A percentile compares a stretch with the other conserved stretches of the same genome.
Conservation (phyloP, 2,113 vertebrate genomes). For the Melanostigma gelatinosum region DNA sequence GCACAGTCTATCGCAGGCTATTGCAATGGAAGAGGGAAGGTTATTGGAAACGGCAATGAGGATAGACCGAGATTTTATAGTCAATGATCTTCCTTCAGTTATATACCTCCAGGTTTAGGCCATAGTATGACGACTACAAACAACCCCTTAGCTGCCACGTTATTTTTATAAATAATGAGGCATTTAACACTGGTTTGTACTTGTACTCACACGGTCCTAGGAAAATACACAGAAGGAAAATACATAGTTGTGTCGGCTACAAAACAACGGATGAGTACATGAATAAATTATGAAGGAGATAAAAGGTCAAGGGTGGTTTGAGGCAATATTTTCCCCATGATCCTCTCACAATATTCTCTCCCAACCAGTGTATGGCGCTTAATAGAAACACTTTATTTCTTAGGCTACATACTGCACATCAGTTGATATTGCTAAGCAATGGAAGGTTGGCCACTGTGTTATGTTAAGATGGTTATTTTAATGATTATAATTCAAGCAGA, state of each 20-base stretch:
- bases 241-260: constrained; percentile 23
- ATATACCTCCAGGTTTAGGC: neutral
- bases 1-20: constrained; percentile 19
- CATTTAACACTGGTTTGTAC: neutral
- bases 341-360: constrained; percentile 31
- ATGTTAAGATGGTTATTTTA: constrained; percentile 71
- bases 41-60: constrained; percentile 9
- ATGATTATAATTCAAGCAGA: constrained; percentile 62
- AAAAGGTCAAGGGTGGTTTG: constrained; percentile 27
- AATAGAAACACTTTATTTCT: constrained; percentile 44
- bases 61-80: neutral
- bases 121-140: neutral
- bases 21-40: constrained; percentile 30
- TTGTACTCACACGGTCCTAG: neutral
- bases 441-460: constrained; percentile 42
- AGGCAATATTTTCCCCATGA: constrained; percentile 39
- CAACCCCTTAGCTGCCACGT: neutral
- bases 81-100: neutral
- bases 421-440: constrained; percentile 57
- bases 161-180: neutral
- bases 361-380: constrained; percentile 25
- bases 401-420: constrained; percentile 33
- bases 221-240: constrained; percentile 13
- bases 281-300: constrained; percentile 35
- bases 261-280: constrained; percentile 19